These are phyloP conservation scores for Cryptocheilus praepositus DNA, from an alignment of 2,888 invertebrate species.

Conservation along the genomic window DNA sequence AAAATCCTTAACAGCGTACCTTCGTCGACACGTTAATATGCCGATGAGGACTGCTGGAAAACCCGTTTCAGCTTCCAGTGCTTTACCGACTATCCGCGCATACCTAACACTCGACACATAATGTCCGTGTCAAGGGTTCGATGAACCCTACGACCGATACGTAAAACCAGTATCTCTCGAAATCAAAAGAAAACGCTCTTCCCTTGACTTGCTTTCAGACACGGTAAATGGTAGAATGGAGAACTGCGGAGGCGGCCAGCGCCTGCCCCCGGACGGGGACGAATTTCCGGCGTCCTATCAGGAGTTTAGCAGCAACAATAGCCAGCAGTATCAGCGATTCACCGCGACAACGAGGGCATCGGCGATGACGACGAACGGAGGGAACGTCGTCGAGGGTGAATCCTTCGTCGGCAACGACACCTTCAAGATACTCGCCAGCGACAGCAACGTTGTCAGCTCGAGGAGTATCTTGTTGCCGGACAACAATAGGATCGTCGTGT, in stretches of 20 bases:
- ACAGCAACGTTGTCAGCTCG: constrained; percentile 41
- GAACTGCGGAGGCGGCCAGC: constrained; percentile 79
- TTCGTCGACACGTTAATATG: too few species aligned
- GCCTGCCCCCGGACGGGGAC: constrained; percentile 89
- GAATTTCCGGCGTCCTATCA: constrained; percentile 85
- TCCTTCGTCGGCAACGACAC: constrained; percentile 48
- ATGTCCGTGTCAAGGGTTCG: neutral
- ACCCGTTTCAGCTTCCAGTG: constrained; percentile 1
- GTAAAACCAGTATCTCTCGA: neutral
- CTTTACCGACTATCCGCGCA: neutral
- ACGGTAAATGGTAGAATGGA: constrained; percentile 75
- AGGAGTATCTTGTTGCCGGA: constrained; percentile 39
- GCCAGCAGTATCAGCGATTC: constrained; percentile 46
- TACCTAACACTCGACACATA: too few species aligned
- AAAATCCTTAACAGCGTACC: too few species aligned
- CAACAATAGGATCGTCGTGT: constrained; percentile 13
- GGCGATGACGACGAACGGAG: constrained; percentile 43
- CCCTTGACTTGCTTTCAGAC: constrained; percentile 33
- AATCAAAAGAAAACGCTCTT: neutral
- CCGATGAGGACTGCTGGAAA: too few species aligned
- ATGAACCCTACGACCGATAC: constrained; percentile 1
- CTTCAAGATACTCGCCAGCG: constrained; percentile 46
- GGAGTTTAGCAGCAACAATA: constrained; percentile 76
- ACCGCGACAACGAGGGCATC: constrained; percentile 37
- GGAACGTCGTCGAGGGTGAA: constrained; percentile 36